Percentiles rank a stretch among this genome's conserved stretches.
Conservation (phyloP, 2,113 vertebrate genomes). For the Neogale vison region DNA sequence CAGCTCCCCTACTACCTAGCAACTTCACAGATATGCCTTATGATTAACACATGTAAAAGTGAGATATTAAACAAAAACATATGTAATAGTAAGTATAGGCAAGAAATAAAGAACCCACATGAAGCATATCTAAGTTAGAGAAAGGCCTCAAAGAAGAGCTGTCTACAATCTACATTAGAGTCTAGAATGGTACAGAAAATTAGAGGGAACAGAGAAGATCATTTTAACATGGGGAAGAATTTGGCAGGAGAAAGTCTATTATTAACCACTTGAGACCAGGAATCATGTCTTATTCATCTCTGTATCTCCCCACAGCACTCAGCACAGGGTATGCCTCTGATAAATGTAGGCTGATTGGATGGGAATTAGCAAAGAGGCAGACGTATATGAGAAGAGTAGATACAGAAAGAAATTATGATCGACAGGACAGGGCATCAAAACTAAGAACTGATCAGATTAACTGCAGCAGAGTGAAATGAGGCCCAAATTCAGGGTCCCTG, state of each 20-base stretch:
- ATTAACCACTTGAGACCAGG: neutral
- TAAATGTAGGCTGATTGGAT: neutral
- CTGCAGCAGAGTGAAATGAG: neutral
- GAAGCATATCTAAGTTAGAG: neutral
- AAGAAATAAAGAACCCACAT: neutral
- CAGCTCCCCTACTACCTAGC: neutral
- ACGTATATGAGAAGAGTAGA: neutral
- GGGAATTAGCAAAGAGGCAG: neutral
- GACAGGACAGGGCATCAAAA: neutral
- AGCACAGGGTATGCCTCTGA: neutral
- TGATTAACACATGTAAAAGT: neutral
- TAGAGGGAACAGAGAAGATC: neutral
- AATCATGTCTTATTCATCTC: neutral
- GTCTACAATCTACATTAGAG: neutral
- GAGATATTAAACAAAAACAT: neutral
- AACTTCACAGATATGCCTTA: neutral
- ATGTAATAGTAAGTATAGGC: neutral
- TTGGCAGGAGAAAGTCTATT: neutral
- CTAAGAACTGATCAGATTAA: neutral
- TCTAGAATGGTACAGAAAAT: neutral
- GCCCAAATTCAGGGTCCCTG: neutral
- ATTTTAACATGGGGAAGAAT: neutral
- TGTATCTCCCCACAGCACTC: neutral
- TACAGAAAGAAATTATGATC: neutral
- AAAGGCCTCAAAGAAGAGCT: neutral